Evolutionary conservation across 1,140 invertebrate genomes (phyloP), one percentile per base, ranked within the genome.

Genomic region (Drosophila elegans): DNA sequence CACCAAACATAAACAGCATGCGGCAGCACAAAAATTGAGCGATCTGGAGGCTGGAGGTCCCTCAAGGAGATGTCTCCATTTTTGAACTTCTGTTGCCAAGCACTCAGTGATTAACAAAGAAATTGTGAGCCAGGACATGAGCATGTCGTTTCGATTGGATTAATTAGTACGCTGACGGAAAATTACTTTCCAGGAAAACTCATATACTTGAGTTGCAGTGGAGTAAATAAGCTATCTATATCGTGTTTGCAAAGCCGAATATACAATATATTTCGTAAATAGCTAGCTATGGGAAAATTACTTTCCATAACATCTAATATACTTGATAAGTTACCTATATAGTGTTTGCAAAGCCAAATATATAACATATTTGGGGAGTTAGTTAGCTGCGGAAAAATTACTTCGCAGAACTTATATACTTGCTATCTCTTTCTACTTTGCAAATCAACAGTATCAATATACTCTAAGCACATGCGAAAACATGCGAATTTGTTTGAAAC

Each of bases 1-100:
- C 56, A 69, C 49, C 57, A 49, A 78, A 56, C 44, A 74, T 41
- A 41, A 73, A 67, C 48, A 49, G 48, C 57, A 55, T 63, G 57
- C 38, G 29, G 42, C 54, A 72, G 60, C 57, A 38, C 21, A 54
- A 79, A 69, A 49, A 13, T 52, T 52, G 32, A 12, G 49, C n/a
- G 27, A 16, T 32, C n/a, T 5, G 4, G 34, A 21, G 16, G 16
- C 1, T 21, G 16, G 16, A 12, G 32, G 36, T 29, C 39, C 41
- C 64, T 56, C 16, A 32, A n/a, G 46, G 29, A 56, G 52, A 34
- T 36, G 48, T 38, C 46, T 32, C 13, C 44, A 45, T 39, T 55
- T 39, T 45, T 32, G 41, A 68, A 12, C 34, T n/a, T 10, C 34
- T 72, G 67, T 55, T 75, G 48, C 60, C 16, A 49, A 41, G 46